Evolutionary conservation across 2,113 vertebrate species (phyloP).

Genomic region (Ciconia stormi): DNA sequence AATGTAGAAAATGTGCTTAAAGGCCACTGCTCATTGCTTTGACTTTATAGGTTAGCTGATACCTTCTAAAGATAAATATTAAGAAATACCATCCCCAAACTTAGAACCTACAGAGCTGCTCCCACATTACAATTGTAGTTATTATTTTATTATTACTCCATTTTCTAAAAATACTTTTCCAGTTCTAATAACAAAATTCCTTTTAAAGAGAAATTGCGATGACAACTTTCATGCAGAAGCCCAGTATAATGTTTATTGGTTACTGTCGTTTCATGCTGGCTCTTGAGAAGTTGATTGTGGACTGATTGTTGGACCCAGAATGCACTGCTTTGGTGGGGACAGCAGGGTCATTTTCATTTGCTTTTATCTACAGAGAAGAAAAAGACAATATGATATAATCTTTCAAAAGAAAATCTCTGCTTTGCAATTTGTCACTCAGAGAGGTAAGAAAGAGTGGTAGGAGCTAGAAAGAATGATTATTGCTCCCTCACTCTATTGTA

Average conservation of each 20-base stretch:
- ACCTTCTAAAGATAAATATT: background rate
- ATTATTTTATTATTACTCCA: background rate
- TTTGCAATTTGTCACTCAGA: slow-evolving; percentile 42
- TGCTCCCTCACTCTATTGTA: slow-evolving; percentile 5
- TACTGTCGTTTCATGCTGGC: background rate
- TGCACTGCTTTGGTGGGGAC: background rate
- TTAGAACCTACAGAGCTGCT: background rate
- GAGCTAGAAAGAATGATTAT: slow-evolving; percentile 10
- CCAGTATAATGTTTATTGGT: background rate
- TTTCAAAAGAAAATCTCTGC: slow-evolving; percentile 11
- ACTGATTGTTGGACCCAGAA: background rate
- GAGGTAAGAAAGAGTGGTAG: slow-evolving; percentile 10
- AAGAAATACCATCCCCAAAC: background rate
- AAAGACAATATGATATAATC: slow-evolving; percentile 31
- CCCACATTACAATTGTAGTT: background rate
- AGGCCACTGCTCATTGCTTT: background rate
- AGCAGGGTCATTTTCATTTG: slow-evolving; percentile 46
- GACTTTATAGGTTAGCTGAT: background rate
- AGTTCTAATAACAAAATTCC: background rate
- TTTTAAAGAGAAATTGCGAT: background rate
- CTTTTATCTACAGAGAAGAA: slow-evolving; percentile 42
- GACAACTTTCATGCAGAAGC: background rate
- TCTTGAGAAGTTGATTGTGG: background rate
- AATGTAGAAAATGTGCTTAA: background rate
- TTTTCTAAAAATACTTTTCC: background rate